Percentiles rank a stretch among this genome's conserved stretches.
Evolutionary conservation across 2,888 invertebrate genomes (phyloP).

Genomic region (Leptopilina myrica): DNA sequence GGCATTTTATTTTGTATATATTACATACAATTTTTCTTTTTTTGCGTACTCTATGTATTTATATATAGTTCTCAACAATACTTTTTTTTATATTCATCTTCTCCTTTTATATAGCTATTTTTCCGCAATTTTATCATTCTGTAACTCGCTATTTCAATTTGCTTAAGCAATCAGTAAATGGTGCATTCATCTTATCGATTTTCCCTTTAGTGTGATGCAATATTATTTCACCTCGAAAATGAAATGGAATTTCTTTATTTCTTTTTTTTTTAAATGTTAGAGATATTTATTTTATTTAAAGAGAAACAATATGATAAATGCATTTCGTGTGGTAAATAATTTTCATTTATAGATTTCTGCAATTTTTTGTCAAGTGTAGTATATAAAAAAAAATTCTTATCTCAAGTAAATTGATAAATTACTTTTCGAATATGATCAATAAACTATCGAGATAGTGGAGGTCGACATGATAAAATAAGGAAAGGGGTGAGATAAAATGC

Average conservation of each 20-base stretch:
- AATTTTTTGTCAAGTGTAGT: too few species aligned
- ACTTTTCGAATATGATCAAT: not conserved
- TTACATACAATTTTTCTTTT: too few species aligned
- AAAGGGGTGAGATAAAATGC: not conserved
- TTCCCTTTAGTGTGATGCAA: conserved; percentile 7
- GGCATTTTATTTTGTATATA: not conserved
- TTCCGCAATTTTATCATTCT: not conserved
- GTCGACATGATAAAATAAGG: not conserved
- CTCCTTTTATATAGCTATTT: not conserved
- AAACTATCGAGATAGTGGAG: not conserved
- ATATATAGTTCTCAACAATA: not conserved
- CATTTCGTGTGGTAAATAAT: too few species aligned
- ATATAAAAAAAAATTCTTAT: not conserved
- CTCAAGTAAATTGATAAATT: not conserved
- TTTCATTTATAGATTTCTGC: not conserved
- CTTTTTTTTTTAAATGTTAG: not conserved
- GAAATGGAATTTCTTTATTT: not conserved
- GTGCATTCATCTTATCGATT: conserved; percentile 27
- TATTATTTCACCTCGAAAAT: conserved; percentile 11
- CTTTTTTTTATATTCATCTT: not conserved
- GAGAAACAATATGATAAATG: too few species aligned
- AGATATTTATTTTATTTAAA: too few species aligned
- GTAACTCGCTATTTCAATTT: conserved; percentile 2
- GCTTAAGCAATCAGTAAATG: conserved; percentile 12
- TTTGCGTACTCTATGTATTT: too few species aligned